Conservation (phyloP, 2,113 vertebrate species). For the Steatornis caripensis region DNA sequence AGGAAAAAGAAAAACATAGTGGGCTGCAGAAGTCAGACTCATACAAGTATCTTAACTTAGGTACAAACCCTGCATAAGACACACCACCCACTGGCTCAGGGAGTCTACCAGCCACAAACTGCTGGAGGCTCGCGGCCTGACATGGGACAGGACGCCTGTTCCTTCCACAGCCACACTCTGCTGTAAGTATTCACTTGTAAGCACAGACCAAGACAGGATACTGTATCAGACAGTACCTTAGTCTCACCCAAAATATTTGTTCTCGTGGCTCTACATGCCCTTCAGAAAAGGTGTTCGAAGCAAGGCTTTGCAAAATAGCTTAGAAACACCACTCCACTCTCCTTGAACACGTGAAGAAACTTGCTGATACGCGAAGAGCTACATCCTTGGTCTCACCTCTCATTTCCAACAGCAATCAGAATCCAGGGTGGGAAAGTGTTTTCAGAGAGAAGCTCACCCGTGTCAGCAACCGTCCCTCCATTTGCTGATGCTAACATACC, state of each 20-base stretch:
- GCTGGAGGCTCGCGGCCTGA: background rate
- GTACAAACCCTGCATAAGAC: background rate
- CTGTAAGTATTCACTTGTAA: background rate
- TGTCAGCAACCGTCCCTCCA: background rate
- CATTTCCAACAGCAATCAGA: background rate
- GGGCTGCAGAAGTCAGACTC: background rate
- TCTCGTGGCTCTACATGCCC: background rate
- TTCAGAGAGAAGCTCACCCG: background rate
- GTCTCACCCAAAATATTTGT: background rate
- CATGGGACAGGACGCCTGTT: accelerated
- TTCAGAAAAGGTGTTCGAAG: background rate
- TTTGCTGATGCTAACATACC: background rate
- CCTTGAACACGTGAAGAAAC: accelerated
- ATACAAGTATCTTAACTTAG: background rate
- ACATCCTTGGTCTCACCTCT: background rate
- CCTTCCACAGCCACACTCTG: accelerated
- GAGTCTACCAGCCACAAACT: background rate
- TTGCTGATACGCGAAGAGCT: background rate
- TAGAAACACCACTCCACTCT: accelerated
- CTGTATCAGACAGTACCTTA: background rate
- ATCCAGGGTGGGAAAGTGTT: background rate
- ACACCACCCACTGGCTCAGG: accelerated
- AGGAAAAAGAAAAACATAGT: background rate
- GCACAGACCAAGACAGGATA: too few relatives aligned
- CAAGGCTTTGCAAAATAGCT: background rate